Conservation (phyloP, 2,888 invertebrate genomes). For the Cryptocephalus primarius region DNA sequence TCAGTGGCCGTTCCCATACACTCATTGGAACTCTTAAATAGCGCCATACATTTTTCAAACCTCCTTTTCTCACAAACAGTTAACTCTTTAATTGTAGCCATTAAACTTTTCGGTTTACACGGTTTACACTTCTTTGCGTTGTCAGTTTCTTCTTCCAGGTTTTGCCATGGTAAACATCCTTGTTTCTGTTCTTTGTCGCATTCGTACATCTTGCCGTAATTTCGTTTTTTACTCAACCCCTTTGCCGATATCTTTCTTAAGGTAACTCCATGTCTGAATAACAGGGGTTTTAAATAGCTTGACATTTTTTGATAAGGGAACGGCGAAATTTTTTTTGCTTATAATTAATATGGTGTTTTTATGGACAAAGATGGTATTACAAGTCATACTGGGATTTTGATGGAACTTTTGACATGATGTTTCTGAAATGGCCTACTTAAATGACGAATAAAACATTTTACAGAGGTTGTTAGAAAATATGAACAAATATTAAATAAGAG, state of each 20-base stretch:
- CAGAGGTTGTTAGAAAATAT: no score
- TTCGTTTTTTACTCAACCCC: background rate
- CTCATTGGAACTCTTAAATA: conserved; percentile 5
- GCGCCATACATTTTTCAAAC: conserved; percentile 11
- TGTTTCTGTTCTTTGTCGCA: conserved; percentile 1
- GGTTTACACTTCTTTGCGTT: conserved; percentile 4
- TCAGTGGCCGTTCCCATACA: conserved; percentile 4
- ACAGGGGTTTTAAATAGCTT: conserved; percentile 8
- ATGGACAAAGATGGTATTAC: conserved; percentile 13
- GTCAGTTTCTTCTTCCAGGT: background rate
- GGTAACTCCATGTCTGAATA: conserved; percentile 18
- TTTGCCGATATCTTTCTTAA: conserved; percentile 16
- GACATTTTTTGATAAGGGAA: conserved; percentile 7
- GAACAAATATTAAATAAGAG: no score
- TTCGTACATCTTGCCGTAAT: no score
- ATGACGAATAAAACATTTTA: background rate
- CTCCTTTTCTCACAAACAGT: conserved; percentile 13
- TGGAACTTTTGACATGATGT: conserved; percentile 6
- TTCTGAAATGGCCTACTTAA: background rate
- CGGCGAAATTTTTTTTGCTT: conserved; percentile 13
- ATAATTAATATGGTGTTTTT: conserved; percentile 18
- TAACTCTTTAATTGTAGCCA: conserved; percentile 9
- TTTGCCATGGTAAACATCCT: conserved; percentile 20
- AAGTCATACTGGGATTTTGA: conserved; percentile 12
- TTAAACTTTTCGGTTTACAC: conserved; percentile 13